Conservation (phyloP, 2,797 vertebrate species). For the Arnoldichthys spilopterus region DNA sequence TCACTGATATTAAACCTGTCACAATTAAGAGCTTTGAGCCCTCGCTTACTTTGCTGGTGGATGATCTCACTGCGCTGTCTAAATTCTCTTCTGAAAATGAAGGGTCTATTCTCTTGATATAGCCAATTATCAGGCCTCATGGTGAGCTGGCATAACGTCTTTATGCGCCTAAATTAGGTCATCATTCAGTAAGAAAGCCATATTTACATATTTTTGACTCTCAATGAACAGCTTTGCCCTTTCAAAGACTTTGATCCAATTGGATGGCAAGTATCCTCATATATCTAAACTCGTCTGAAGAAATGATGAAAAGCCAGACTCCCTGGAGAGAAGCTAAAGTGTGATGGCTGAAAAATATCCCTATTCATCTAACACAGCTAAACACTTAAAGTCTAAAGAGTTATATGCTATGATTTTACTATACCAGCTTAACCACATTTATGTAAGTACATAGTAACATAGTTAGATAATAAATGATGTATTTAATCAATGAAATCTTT, state of each 20-base stretch:
- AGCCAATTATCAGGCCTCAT: slow-evolving; percentile 56
- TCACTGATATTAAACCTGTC: background rate
- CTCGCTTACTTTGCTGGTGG: background rate
- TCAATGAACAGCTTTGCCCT: slow-evolving; percentile 6
- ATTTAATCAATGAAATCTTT: too few relatives aligned
- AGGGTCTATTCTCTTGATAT: background rate
- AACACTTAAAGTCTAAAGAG: background rate
- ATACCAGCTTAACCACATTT: background rate
- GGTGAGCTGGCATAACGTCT: slow-evolving; percentile 8
- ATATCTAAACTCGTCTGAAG: background rate
- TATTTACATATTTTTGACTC: background rate
- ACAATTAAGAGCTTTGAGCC: background rate
- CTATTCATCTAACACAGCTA: background rate
- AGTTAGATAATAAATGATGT: background rate
- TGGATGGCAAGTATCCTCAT: background rate
- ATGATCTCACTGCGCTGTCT: background rate
- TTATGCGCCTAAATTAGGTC: background rate
- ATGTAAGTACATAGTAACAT: background rate
- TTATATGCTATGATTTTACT: background rate
- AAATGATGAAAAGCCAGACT: background rate
- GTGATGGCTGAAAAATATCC: background rate
- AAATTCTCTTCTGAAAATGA: background rate
- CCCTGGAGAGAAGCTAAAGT: background rate
- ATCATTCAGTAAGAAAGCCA: background rate
- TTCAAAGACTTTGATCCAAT: background rate